Base-by-base conservation (phyloP, 1,140 invertebrate genomes). In the Drosophila varians region DNA sequence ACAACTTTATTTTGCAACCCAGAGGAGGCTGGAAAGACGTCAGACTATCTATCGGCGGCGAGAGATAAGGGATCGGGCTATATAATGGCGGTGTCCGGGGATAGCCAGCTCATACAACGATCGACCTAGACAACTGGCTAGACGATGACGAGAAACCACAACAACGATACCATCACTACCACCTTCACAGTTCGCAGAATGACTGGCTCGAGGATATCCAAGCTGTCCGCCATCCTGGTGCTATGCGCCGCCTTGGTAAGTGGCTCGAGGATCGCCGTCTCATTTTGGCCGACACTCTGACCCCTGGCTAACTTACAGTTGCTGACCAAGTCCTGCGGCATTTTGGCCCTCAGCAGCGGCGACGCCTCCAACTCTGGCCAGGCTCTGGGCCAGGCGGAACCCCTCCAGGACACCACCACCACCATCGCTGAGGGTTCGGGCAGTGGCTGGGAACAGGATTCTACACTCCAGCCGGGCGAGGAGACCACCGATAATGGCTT, bases 1-100 rank as follows among this genome's bases (percentile, higher is more conserved):
- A 86, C 80, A 86, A 86, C 76, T 80, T 61, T 84, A 80, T 84
- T 84, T 86, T 84, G 75, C 57, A 61, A 60, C 51, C 48, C 7
- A 49, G 7, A 8, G 26, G 26, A 49, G 12, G 43, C 36, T 4
- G 19, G 25, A 42, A 42, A 18, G 54, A 45, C 55, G 72, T 65
- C 66, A 80, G 58, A 21, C 21, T 4, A 21, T 21, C 2, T 21
- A 21, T 21, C n/a, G n/a, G n/a, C n/a, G n/a, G n/a, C n/a, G n/a
- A n/a, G n/a, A 21, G 21, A 86, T 86, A 87, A 87, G 79, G 40
- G 21, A 56, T 26, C 40, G 53, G 45, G 68, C 60, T 86, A 86
- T 86, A 86, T 69, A 86, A 87, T 60, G 45, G 31, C 23, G 11
- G 47, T 43, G 25, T 11, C 36, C 21, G 25, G 38, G 40, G 61